phyloP scores from a whole-genome alignment of 2,113 vertebrate genomes.

The Labrus mixtus region DNA sequence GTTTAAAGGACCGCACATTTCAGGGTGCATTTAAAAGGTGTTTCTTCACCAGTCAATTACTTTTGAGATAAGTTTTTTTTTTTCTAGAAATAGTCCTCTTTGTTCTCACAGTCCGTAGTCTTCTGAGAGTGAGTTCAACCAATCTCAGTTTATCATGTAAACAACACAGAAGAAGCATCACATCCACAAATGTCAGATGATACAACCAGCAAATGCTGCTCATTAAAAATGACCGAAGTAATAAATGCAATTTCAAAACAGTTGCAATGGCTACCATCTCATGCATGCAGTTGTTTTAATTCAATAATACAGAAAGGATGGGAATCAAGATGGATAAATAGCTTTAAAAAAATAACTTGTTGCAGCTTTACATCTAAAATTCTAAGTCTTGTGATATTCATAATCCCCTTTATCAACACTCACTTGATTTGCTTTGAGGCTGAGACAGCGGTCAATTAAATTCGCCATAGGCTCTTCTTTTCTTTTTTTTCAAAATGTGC shows the following conservation, averaged over 20 bases:
- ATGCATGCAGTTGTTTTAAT: background rate
- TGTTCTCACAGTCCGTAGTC: too few species aligned
- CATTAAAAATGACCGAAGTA: too few species aligned
- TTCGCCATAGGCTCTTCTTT: slow-evolving; percentile 36
- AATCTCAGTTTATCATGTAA: too few species aligned
- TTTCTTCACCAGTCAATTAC: too few species aligned
- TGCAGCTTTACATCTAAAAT: background rate
- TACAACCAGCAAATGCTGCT: too few species aligned
- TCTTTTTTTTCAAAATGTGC: slow-evolving; percentile 51
- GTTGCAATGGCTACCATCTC: background rate
- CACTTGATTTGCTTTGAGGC: slow-evolving; percentile 11
- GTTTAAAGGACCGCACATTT: too few species aligned
- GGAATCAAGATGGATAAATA: background rate
- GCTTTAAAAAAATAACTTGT: background rate
- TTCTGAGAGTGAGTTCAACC: too few species aligned
- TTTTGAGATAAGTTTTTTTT: too few species aligned
- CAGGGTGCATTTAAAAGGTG: too few species aligned
- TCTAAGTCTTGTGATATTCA: slow-evolving; percentile 12
- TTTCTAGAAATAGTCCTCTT: too few species aligned
- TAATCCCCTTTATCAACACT: background rate
- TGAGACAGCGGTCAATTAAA: slow-evolving; percentile 30
- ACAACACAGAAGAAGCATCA: too few species aligned
- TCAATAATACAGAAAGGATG: background rate
- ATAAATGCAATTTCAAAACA: background rate
- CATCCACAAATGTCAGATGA: too few species aligned